Evolutionary conservation across 2,888 invertebrate genomes (phyloP), one percentile per base, ranked within the genome.

Genomic region (Zhuqinia jingwanae): DNA sequence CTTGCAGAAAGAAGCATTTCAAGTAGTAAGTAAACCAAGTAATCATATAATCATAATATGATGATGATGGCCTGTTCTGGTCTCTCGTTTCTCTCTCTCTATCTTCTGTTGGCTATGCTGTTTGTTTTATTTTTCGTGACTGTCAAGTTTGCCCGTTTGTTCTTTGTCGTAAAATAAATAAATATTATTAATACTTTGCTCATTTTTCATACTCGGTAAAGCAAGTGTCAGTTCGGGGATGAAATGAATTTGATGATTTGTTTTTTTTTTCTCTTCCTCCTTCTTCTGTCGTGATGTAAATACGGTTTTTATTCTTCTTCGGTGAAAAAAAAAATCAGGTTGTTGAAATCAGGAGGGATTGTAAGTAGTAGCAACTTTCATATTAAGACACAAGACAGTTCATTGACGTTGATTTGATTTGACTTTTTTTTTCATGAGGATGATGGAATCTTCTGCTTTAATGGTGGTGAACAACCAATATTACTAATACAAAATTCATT

Each of bases 121-220:
- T 81, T 81, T 56, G 70, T 81, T 70, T 70, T 81, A 70, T 36
- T 36, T n/a, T 3, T 81, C 81, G 58, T 81, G 56, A 70, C 70
- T 81, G 70, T 81, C 70, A 81, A 70, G 45, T 73, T 42, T 11
- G 17, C 17, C 27, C 53, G 75, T 75, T 75, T 30, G 22, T 75
- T 56, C 53, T 58, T 8, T 36, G 8, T 36, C 8, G 13, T 3
- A n/a, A 53, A n/a, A n/a, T 53, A n/a, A 8, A 36, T 36, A 8
- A 36, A 8, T 36, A 36, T 6, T 36, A 36, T 36, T 36, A n/a
- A n/a, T n/a, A n/a, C n/a, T 20, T 53, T 53, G 17, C 5, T 53
- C 53, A 53, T 20, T 17, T n/a, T n/a, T 53, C 17, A n/a, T n/a
- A n/a, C n/a, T 11, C 53, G 20, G 20, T 53, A n/a, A n/a, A n/a